Conservation (phyloP, 2,888 invertebrate genomes). For the Drosophila anceps region DNA sequence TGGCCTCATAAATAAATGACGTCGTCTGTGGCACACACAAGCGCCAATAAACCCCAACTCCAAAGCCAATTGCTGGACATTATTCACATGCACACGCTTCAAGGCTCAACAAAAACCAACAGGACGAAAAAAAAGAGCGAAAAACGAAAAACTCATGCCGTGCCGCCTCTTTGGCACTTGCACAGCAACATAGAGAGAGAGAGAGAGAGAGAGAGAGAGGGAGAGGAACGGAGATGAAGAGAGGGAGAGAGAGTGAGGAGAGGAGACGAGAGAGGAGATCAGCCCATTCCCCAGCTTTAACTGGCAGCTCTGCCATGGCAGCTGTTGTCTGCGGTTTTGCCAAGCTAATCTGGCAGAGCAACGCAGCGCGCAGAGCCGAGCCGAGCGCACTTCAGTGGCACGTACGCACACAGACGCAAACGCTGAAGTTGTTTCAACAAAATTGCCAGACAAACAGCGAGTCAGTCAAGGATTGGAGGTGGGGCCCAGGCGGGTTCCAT, state of each 20-base stretch:
- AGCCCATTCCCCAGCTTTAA: background rate
- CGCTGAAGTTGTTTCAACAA: constrained; percentile 80
- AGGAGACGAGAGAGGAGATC: background rate
- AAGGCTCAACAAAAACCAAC: constrained; percentile 49
- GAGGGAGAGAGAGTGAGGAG: background rate
- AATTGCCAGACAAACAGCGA: constrained; percentile 77
- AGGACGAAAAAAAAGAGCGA: constrained; percentile 30
- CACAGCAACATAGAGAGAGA: background rate
- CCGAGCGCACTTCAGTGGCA: constrained; percentile 75
- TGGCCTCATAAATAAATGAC: constrained; percentile 73
- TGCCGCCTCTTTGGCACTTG: constrained; percentile 41
- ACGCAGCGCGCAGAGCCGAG: background rate
- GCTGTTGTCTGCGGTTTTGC: constrained; percentile 81
- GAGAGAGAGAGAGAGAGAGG: background rate
- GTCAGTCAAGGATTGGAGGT: background rate
- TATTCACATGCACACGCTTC: constrained; percentile 76
- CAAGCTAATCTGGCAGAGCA: constrained; percentile 74
- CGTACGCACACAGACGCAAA: constrained; percentile 79
- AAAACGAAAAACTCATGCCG: constrained; percentile 30
- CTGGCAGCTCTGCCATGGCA: constrained; percentile 54
- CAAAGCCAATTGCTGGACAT: constrained; percentile 71
- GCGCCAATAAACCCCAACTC: constrained; percentile 33
- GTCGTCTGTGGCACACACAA: constrained; percentile 42
- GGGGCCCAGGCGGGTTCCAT: background rate
- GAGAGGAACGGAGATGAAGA: too few relatives aligned